These are phyloP conservation scores for Scatophagus argus DNA, from an alignment of 2,113 vertebrate species.

Conservation along the genomic window DNA sequence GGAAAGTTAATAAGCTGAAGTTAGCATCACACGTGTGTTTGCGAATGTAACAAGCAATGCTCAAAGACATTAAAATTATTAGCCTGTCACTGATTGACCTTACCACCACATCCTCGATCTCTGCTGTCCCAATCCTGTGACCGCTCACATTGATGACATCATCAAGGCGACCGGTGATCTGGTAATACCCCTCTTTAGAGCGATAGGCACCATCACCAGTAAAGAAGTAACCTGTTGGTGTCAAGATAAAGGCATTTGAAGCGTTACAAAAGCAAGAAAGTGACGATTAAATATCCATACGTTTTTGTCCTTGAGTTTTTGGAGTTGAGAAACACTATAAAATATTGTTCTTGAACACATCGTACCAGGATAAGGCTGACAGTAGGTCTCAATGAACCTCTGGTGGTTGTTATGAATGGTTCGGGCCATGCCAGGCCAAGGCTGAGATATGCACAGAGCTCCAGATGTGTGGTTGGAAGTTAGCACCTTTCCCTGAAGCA, in stretches of 20 bases:
- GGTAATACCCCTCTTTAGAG: constrained; percentile 85
- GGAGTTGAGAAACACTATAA: neutral
- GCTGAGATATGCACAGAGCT: constrained; percentile 86
- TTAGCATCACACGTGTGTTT: neutral
- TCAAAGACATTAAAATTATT: neutral
- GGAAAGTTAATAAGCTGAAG: neutral
- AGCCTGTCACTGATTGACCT: constrained; percentile 18
- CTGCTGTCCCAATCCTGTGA: constrained; percentile 86
- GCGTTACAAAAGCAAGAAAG: neutral
- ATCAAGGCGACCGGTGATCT: constrained; percentile 86
- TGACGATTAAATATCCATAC: neutral
- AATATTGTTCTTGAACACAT: neutral
- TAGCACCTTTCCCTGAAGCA: constrained; percentile 78
- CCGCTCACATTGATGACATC: constrained; percentile 87
- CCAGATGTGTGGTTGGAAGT: constrained; percentile 80
- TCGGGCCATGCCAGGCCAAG: constrained; percentile 88
- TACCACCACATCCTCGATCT: constrained; percentile 87
- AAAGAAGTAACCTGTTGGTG: constrained; percentile 79
- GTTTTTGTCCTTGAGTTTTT: too few relatives aligned
- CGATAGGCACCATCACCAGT: constrained; percentile 84
- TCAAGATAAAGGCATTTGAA: neutral
- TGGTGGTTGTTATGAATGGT: constrained; percentile 86
- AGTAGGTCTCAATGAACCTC: constrained; percentile 86
- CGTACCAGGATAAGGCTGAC: constrained; percentile 82
- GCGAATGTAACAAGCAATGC: neutral